Conservation (phyloP, 2,888 invertebrate species). For the Callinectes sapidus region DNA sequence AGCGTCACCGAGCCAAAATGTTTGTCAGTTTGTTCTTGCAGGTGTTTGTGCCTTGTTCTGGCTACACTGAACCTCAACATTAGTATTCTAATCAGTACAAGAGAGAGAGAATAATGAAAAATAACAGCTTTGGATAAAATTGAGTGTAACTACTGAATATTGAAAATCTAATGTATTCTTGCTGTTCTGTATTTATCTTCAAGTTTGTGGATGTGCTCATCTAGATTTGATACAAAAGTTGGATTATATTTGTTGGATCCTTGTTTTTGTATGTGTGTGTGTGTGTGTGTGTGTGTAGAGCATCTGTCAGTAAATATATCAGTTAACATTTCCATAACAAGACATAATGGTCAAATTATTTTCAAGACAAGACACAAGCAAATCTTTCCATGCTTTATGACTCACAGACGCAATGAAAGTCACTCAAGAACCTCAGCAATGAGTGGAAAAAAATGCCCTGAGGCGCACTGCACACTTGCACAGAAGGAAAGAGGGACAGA, state of each 20-base stretch:
- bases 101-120: neutral
- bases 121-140: neutral
- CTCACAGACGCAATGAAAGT: neutral
- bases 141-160: neutral
- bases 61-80: neutral
- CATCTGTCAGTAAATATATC: neutral
- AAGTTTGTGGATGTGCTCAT: neutral
- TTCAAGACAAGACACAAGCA: neutral
- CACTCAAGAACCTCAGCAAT: neutral
- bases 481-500: neutral
- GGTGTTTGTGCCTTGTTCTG: neutral
- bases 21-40: neutral
- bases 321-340: neutral
- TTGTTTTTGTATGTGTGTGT: conserved; percentile 32
- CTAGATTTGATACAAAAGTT: neutral
- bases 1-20: neutral
- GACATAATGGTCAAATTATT: neutral
- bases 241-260: neutral
- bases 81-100: neutral
- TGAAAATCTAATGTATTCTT: neutral
- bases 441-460: neutral
- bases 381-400: neutral
- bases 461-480: neutral
- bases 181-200: neutral
- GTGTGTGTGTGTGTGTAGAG: conserved; percentile 18